Base-by-base conservation (phyloP, 2,888 invertebrate genomes). In the Villa cingulata region DNA sequence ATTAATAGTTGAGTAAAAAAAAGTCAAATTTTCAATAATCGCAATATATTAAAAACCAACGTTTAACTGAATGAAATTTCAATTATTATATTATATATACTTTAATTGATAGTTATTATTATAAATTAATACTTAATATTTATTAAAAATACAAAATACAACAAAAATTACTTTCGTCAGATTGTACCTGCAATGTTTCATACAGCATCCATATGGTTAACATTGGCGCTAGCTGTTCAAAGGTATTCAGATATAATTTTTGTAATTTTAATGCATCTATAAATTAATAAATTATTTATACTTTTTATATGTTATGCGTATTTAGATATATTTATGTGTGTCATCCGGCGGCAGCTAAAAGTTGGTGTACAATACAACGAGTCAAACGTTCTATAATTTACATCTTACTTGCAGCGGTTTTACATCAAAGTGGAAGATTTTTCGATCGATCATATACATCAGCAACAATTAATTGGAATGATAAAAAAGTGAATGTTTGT, bases 201-300 rank as follows among this genome's bases (percentile, higher is more conserved):
- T 71, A 91, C 92, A 5, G 89, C 91, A 5, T 89, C 90, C 56
- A 90, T 92, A 52, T 94, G 92, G 92, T 71, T 94, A 57, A 94
- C 94, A 0, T 73, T 94, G 55, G 85, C 89, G 1, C 70, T 95
- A 51, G 94, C 94, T 0, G 84, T 87, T 17, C 95, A 95, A 70
- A 75, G 94, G 62, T 70, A 59, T 34, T 10, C 7, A 15, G 1
- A 41, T 29, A 27, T 7, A 32, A 32, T n/a, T n/a, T n/a, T n/a
- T n/a, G n/a, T n/a, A n/a, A n/a, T n/a, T n/a, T n/a, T n/a, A n/a
- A n/a, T n/a, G n/a, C n/a, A n/a, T 27, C 9, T 27, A 12, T 32
- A 43, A 41, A 37, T 40, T 19, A 29, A 16, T 43, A 15, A 12
- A 41, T 19, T 42, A 16, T 20, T 29, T 34, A 18, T 29, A 34